Evolutionary conservation across 2,113 vertebrate genomes (phyloP).

Genomic region (Sarotherodon lohbergeri): DNA sequence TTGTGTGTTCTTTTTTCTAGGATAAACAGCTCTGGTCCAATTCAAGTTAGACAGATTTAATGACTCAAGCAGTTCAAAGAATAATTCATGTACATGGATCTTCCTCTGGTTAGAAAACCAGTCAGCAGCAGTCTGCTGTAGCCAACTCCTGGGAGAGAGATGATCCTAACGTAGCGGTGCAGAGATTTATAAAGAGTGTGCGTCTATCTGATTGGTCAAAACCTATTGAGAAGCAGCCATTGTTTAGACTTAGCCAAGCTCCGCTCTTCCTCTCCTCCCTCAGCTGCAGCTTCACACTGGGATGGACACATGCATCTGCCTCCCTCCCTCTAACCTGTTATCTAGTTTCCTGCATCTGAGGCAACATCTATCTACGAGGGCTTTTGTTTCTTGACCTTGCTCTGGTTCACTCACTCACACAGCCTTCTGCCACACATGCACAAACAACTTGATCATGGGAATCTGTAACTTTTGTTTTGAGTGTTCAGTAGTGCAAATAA

Average conservation of each 20-base stretch:
- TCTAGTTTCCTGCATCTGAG: rapidly evolving
- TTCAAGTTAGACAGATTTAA: not conserved
- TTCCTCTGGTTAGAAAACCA: not conserved
- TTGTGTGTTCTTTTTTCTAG: rapidly evolving
- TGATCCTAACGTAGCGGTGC: too few relatives aligned
- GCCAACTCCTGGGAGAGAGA: not conserved
- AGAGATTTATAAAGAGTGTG: not conserved
- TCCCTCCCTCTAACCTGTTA: not conserved
- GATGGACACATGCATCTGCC: not conserved
- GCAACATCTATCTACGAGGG: rapidly evolving
- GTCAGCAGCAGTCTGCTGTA: not conserved
- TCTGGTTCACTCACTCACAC: not conserved
- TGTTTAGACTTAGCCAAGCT: not conserved
- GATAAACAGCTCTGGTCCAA: not conserved
- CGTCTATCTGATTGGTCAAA: not conserved
- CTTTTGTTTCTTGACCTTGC: not conserved
- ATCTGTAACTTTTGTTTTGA: rapidly evolving
- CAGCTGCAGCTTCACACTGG: not conserved
- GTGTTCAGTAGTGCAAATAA: not conserved
- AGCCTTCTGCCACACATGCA: rapidly evolving
- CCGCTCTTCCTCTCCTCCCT: not conserved
- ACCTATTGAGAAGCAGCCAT: rapidly evolving
- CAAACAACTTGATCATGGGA: not conserved
- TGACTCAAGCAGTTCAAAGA: not conserved
- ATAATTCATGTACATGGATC: not conserved